Evolutionary conservation across 2,797 vertebrate genomes (phyloP), one percentile per base, ranked within the genome.

Genomic region (Typhlichthys subterraneus): DNA sequence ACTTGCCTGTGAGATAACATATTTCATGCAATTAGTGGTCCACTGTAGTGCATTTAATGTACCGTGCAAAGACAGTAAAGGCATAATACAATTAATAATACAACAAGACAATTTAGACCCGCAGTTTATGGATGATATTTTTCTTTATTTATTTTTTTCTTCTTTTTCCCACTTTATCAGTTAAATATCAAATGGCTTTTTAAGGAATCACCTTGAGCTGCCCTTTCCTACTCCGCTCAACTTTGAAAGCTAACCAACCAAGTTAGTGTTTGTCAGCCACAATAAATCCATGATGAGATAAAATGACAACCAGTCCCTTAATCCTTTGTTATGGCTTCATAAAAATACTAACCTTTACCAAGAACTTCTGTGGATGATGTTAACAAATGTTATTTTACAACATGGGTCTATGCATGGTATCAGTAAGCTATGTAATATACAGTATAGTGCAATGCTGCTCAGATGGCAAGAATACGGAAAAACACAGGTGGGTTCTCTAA

Each of bases 1-100:
- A 79, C 84, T 86, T 72, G 88, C 87, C 89, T 91, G 89, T 89
- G 88, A 90, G 87, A 88, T 84, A 90, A 84, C 90, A 91, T 91
- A 91, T 91, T 91, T 90, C 61, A 85, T 87, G 85, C 79, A 91
- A 91, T 91, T 91, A 91, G 86, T 75, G 70, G 61, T 73, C 63
- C 79, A 77, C 73, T 81, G 70, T 61, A 70, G 73, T 67, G 70
- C 77, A 76, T 83, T 69, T 59, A 63, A 72, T 62, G 69, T 56
- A 68, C 29, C 54, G 49, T 63, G 49, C 38, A 49, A 66, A n/a
- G 49, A 54, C 59, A 47, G 66, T 71, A 71, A 80, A 50, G 73
- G 65, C 61, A 72, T 68, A 15, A 45, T 65, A 69, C 53, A 33
- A 70, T 72, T 55, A 17, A 4, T 29, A 29, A 29, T 29, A 29